Evolutionary conservation across 1,140 invertebrate genomes (phyloP), one percentile per base, ranked within the genome.

Genomic region (Charaxes varanes): DNA sequence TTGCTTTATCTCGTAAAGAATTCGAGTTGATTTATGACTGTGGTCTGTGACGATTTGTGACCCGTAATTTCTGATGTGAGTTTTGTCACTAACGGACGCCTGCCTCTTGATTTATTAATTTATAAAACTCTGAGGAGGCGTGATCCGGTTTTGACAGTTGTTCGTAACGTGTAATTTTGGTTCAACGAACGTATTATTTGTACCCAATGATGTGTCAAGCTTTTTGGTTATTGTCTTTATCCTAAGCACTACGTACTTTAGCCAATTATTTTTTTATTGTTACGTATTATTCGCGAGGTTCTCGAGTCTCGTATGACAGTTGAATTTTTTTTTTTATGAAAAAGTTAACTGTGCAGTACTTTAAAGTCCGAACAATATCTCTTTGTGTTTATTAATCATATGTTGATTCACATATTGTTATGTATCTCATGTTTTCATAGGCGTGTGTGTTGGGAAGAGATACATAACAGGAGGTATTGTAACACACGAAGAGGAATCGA

Each of bases 1-100:
- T 26, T 26, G 10, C 64, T 66, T 67, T 66, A 54, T 65, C 51
- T 24, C 65, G 58, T 72, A 63, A 72, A 76, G 72, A 76, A 67
- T 72, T 58, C 70, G 22, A 62, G 15, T 70, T 82, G 78, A 82
- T 82, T 82, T 82, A 82, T 74, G 61, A 49, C 46, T 44, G 49
- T 50, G 59, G 33, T 68, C 57, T 68, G 63, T 71, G 76, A 78
- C 74, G 78, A 82, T 76, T 79, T 79, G 74, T 82, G 78, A 74
- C 57, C 66, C 57, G 72, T 82, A 78, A 82, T 77, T 76, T 72
- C 51, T 66, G 73, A 72, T 76, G 74, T 61, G 64, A 80, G 42
- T 71, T 82, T 82, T 82, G 78, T 79, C 78, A 79, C 78, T 80
- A 64, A 53, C 62, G 46, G 56, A 51, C 43, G 41, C 18, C 44